A percentile compares a stretch with the other conserved stretches of the same genome.
Conservation (phyloP, 2,888 invertebrate species). For the Thereva unica region DNA sequence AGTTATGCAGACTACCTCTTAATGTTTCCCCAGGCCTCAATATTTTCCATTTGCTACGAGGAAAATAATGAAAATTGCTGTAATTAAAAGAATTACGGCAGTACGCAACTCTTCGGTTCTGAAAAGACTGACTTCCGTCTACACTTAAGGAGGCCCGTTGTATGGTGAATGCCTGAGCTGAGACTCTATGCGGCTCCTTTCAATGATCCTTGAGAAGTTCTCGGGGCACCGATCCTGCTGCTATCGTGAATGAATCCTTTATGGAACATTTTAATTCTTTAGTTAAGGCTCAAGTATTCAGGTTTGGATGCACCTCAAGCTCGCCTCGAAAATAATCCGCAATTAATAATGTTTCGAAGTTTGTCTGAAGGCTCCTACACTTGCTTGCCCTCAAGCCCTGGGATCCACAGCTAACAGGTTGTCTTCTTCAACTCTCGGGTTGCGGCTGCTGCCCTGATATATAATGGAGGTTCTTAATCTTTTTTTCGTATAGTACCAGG, state of each 20-base stretch:
- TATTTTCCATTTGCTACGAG: background rate
- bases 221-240: background rate
- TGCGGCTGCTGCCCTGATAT: too few species aligned
- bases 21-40: background rate
- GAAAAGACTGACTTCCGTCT: slow-evolving; percentile 27
- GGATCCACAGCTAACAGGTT: slow-evolving; percentile 16
- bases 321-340: slow-evolving; percentile 23
- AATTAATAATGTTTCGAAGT: slow-evolving; percentile 29
- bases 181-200: slow-evolving; percentile 9
- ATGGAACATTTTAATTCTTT: slow-evolving; percentile 23
- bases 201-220: background rate
- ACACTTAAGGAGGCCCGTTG: too few species aligned
- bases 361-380: slow-evolving; percentile 23
- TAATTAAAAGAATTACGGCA: slow-evolving; percentile 26
- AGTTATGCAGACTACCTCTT: slow-evolving; percentile 9
- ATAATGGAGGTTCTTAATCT: too few species aligned
- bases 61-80: slow-evolving; percentile 30
- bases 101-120: slow-evolving; percentile 17
- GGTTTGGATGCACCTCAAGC: slow-evolving; percentile 16
- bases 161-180: too few species aligned
- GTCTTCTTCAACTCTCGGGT: background rate
- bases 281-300: slow-evolving; percentile 16
- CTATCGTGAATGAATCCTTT: slow-evolving; percentile 11
- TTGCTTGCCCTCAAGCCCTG: slow-evolving; percentile 2
- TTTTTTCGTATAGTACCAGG: too few species aligned